Base-by-base conservation (phyloP, 1,140 invertebrate genomes). In the Lepidotrigona ventralis region DNA sequence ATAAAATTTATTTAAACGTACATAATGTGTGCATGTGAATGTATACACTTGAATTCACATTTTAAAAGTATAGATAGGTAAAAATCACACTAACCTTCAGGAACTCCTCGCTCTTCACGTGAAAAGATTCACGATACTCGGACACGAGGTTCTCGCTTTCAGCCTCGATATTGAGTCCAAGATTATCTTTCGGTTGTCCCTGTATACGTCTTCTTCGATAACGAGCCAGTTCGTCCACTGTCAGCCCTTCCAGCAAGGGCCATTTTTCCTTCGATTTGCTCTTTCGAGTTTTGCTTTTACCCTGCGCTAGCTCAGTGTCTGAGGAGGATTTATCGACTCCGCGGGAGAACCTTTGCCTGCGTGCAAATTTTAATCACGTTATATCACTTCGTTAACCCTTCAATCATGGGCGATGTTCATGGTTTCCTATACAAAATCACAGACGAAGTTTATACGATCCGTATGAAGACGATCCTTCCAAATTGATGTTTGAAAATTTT, bases 141-240 rank as follows among this genome's bases (percentile, higher is more conserved):
- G 92, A 92, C 19, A 90, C 78, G 46, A 90, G 84, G 71, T 86
- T 85, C 63, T 89, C 86, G 58, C 80, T 87, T 21, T 84, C 77
- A 23, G 14, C 29, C n/a, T 88, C 81, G 17, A 73, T 71, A 14
- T 85, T 63, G 64, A 85, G 58, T 53, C 86, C 89, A 53, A 94
- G 89, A 78, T 90, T 93, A 84, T 94, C 93, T 78, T 90, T 92
- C 2, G 93, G 92, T 72, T 90, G 90, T 69, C 87, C 87, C 14
- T 91, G 89, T 26, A 93, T 89, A 29, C 93, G 92, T 83, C 94
- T 93, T 51, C 94, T 93, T 39, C 95, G 94, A 88, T 94, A 95
- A 66, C 93, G 92, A 39, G 92, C 93, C 64, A 95, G 89, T 85
- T 95, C 95, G 85, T 95, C 95, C 46, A 95, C 95, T 6, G 95